phyloP scores from a whole-genome alignment of 2,888 invertebrate genomes.

The Anoncus sp. region DNA sequence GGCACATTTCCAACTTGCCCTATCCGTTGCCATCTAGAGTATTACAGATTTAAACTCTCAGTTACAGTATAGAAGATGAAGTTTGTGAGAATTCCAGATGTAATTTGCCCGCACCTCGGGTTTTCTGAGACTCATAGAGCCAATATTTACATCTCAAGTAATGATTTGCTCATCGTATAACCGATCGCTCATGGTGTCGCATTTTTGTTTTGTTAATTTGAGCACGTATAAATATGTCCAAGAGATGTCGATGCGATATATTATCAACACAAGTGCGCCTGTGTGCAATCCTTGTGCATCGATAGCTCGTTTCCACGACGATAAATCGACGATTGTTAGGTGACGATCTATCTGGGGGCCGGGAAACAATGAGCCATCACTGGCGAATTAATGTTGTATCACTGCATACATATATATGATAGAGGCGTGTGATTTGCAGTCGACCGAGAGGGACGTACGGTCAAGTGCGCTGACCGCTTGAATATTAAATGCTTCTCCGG shows the following conservation, averaged over 20 bases:
- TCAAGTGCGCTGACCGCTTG: constrained; percentile 69
- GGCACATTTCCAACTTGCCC: too few species aligned
- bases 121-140: too few species aligned
- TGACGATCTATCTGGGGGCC: constrained; percentile 53
- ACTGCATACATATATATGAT: constrained; percentile 15
- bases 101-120: too few species aligned
- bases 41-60: too few species aligned
- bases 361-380: constrained; percentile 74
- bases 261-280: not conserved
- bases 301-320: constrained; percentile 52
- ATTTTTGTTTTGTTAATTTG: too few species aligned
- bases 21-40: too few species aligned
- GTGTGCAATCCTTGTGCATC: constrained; percentile 30
- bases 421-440: constrained; percentile 71
- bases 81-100: too few species aligned
- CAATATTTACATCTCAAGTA: too few species aligned
- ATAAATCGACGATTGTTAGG: constrained; percentile 71
- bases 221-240: not conserved
- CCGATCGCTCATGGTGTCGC: too few species aligned
- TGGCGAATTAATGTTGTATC: constrained; percentile 67
- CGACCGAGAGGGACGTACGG: constrained; percentile 63
- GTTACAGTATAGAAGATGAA: too few species aligned
- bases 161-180: too few species aligned
- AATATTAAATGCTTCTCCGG: constrained; percentile 70
- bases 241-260: not conserved